A percentile compares a stretch with the other conserved stretches of the same genome.
Conservation (phyloP, 2,888 invertebrate species). For the Amphipoea lucens region DNA sequence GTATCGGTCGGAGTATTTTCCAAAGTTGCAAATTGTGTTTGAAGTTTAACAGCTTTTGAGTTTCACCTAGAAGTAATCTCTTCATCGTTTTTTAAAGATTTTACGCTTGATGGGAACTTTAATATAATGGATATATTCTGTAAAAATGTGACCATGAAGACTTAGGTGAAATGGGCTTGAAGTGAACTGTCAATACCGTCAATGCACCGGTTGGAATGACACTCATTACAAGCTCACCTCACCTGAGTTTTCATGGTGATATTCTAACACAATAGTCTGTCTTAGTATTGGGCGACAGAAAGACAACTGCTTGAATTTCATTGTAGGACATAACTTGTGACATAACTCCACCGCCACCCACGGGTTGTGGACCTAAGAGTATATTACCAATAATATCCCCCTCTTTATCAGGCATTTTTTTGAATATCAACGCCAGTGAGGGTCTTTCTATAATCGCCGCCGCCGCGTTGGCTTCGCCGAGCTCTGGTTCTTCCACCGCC, state of each 20-base stretch:
- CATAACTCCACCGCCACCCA: background rate
- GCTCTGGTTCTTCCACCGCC: conserved; percentile 80
- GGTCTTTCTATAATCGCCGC: conserved; percentile 83
- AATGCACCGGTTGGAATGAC: too few species aligned
- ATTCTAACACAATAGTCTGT: background rate
- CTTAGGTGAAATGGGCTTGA: background rate
- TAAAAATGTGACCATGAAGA: background rate
- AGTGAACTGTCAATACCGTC: background rate
- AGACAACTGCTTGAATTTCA: too few species aligned
- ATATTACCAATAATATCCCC: conserved; percentile 82
- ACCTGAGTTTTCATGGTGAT: too few species aligned
- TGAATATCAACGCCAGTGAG: conserved; percentile 82
- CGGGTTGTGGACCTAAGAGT: background rate
- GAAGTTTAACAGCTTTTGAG: too few species aligned
- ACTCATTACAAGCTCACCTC: too few species aligned
- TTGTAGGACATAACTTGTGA: background rate
- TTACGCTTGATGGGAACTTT: background rate
- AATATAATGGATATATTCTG: background rate
- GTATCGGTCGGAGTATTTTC: background rate
- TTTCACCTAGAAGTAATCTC: background rate
- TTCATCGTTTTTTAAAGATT: too few species aligned
- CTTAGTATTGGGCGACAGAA: background rate
- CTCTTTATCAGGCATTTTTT: conserved; percentile 83
- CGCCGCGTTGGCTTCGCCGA: conserved; percentile 74
- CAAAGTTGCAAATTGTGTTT: too few species aligned